Conservation (phyloP, 2,797 vertebrate species). For the Aeoliscus strigatus region DNA sequence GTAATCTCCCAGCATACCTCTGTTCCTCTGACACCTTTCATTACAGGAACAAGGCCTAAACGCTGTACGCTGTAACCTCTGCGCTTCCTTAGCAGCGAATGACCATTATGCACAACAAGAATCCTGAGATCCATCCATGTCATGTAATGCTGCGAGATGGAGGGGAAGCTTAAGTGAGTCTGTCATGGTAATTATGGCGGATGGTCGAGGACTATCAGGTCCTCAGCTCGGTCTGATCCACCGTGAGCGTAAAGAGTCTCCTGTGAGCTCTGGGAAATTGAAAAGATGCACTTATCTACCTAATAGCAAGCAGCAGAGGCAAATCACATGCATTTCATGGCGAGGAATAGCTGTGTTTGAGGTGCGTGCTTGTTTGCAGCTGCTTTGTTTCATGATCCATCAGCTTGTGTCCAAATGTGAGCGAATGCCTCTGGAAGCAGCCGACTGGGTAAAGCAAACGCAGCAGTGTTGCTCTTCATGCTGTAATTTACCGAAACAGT, state of each 20-base stretch:
- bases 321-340: conserved; percentile 63
- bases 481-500: conserved; percentile 41
- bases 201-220: conserved; percentile 66
- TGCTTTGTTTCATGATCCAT: conserved; percentile 51
- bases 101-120: conserved; percentile 52
- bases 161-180: conserved; percentile 70
- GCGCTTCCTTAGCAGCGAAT: conserved; percentile 16
- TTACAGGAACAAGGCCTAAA: conserved; percentile 42
- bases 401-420: conserved; percentile 36
- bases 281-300: conserved; percentile 70
- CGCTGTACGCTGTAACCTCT: conserved; percentile 35
- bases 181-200: conserved; percentile 71
- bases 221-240: conserved; percentile 58
- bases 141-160: conserved; percentile 57
- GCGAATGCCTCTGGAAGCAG: conserved; percentile 33
- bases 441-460: conserved; percentile 40
- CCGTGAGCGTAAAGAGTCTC: conserved; percentile 63
- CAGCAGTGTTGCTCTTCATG: conserved; percentile 41
- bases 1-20: conserved; percentile 48
- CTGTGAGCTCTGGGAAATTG: conserved; percentile 56
- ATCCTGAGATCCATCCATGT: conserved; percentile 55
- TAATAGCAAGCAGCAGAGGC: conserved; percentile 60
- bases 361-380: conserved; percentile 35
- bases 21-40: conserved; percentile 52
- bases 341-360: conserved; percentile 52